Base-by-base conservation (phyloP, 2,113 vertebrate genomes). In the Acanthisitta chloris region DNA sequence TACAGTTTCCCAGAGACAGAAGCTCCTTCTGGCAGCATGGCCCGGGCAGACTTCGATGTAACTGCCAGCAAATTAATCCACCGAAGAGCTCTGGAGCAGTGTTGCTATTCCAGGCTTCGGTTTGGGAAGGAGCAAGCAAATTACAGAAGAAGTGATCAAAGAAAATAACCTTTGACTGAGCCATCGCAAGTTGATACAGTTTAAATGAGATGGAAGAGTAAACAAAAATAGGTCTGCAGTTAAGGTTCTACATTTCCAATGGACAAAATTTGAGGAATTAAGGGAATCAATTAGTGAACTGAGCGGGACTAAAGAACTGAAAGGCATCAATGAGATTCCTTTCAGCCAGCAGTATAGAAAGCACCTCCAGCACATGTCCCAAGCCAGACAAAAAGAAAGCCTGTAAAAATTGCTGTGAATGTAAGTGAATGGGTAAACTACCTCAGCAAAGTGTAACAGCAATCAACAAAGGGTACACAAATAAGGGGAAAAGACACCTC, bases 51-150 rank as follows among this genome's bases (percentile, higher is more conserved):
- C 64, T 95, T 81, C 92, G 91, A 93, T 90, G 92, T 90, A 94
- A 88, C 91, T 97, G 91, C 94, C 92, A 96, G 91, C 69, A 90
- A 92, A 95, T 95, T 95, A 96, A 92, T 96, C 88, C 92, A 95
- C 91, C 91, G 92, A 94, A 94, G 80, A 84, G 46, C 6, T 2
- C 72, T 92, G 83, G 94, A 88, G 78, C 88, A 93, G 82, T 92
- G 83, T 86, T 95, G 88, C 72, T 95, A 95, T 96, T 97, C 94
- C 86, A 83, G 86, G 80, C 51, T 83, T 92, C 24, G 0, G 93
- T 94, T 96, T 94, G 94, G 82, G 93, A 94, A 96, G 90, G 19
- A 92, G 55, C 42, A 73, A 92, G 54, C 8, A 4, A 64, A 71
- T 86, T 91, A 93, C 24, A 81, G 80, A 93, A 95, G 80, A 81